Base-by-base conservation (phyloP, 1,140 invertebrate genomes). In the Pachypeltis micranthus region DNA sequence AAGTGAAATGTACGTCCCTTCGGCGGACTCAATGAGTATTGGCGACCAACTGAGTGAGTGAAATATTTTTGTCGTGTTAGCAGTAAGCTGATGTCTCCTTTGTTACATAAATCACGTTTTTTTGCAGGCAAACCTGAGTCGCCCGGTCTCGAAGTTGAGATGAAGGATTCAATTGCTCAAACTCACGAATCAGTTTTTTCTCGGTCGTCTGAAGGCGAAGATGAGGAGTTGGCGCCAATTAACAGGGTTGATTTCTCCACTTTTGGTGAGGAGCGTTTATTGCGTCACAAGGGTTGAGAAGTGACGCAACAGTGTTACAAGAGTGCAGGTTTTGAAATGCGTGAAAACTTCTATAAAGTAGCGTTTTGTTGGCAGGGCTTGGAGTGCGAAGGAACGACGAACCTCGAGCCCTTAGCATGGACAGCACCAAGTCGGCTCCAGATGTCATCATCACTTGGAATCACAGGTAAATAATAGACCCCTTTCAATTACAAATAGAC, bases 391-490 rank as follows among this genome's bases (percentile, higher is more conserved):
- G 59, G 7, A 31, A 58, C 28, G 16, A 44, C 29, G 54, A 59
- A 7, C 21, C 39, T 1, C 60, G 84, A 12, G 83, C 84, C 0
- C 85, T 85, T 71, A 87, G 85, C 72, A 82, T 84, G 57, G 84
- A 87, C 65, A 88, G 86, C 14, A 87, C 85, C 10, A 89, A 90
- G 71, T 90, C 88, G 51, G 89, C 89, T 1, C 89, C 89, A 21
- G 90, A 93, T 72, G 89, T 91, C 59, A 90, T 91, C 68, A 86
- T 87, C 26, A 57, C 24, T 4, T 51, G 47, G 47, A 51, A 51
- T 51, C 47, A 51, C 47, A 51, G 47, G 47, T 51, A 21, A 51
- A 21, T 39, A 16, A 39, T 39, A 7, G 16, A 10, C 31, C 31
- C 31, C 31, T 39, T 39, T 39, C 16, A 16, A 39, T 39, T 39